phyloP scores from a whole-genome alignment of 2,113 vertebrate species.

The Rhinopomastus cyanomelas region DNA sequence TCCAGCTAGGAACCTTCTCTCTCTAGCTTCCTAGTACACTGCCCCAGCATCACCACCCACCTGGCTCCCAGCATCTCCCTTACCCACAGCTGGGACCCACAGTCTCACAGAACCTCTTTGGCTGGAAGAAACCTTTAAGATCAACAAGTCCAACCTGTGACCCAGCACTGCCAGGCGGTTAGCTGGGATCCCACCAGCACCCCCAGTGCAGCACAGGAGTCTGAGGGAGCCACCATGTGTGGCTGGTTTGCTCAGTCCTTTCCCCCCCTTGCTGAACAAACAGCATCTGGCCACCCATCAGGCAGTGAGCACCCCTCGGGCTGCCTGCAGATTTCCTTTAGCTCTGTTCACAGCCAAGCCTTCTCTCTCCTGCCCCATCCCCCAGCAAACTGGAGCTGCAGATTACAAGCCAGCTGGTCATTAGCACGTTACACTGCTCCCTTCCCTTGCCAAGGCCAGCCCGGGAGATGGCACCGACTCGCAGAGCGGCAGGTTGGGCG shows the following conservation, averaged over 20 bases:
- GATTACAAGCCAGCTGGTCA: conserved; percentile 27
- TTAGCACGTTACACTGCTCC: neutral
- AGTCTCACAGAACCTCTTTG: too few species aligned
- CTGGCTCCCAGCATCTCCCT: neutral
- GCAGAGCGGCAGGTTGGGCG: neutral
- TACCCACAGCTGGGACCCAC: neutral
- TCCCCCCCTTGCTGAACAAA: neutral
- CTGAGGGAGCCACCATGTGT: fast-evolving
- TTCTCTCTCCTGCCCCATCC: neutral
- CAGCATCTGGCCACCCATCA: conserved; percentile 15
- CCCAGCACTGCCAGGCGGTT: too few species aligned
- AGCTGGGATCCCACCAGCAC: fast-evolving
- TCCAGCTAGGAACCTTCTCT: neutral
- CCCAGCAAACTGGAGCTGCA: neutral
- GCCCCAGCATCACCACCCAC: fast-evolving
- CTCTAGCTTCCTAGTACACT: neutral
- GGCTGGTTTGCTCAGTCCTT: neutral
- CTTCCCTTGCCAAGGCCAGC: neutral
- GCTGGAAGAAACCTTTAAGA: too few species aligned
- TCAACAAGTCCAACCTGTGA: too few species aligned
- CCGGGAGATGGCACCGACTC: neutral
- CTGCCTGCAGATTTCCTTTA: neutral
- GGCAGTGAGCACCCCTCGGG: neutral
- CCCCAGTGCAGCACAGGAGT: neutral
- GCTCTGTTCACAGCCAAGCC: conserved; percentile 24